Evolutionary conservation across 2,113 vertebrate species (phyloP).

Genomic region (Vombatus ursinus): DNA sequence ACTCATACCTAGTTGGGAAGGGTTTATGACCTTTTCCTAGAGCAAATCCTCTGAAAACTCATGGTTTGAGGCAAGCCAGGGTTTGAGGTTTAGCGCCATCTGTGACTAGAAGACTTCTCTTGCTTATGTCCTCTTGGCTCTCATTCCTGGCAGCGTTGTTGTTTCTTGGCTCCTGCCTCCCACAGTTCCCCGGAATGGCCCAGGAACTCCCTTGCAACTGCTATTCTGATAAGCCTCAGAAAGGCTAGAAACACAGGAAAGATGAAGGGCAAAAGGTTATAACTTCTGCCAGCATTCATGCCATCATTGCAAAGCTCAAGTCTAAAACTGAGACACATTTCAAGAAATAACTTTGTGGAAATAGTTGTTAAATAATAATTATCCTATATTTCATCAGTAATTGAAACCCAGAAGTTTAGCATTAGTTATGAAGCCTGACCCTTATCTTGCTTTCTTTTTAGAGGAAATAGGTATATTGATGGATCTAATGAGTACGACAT

Average conservation of each 20-base stretch:
- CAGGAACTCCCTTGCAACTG: neutral
- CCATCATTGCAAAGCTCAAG: neutral
- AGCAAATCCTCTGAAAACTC: neutral
- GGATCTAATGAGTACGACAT: neutral
- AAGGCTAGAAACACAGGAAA: neutral
- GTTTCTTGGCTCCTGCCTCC: neutral
- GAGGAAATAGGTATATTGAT: constrained; percentile 11
- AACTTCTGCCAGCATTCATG: neutral
- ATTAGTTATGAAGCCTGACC: constrained; percentile 30
- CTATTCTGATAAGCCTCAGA: neutral
- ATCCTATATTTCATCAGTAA: constrained; percentile 25
- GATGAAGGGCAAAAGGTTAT: neutral
- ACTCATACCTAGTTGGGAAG: neutral
- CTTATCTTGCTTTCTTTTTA: constrained; percentile 41
- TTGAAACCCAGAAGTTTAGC: constrained; percentile 64
- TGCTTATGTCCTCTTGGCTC: neutral
- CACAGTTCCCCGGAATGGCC: neutral
- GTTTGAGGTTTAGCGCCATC: neutral
- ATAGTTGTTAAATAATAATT: constrained; percentile 42
- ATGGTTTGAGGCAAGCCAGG: neutral
- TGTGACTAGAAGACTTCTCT: neutral
- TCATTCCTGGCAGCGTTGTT: neutral
- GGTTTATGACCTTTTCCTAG: neutral
- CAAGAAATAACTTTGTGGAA: constrained; percentile 41
- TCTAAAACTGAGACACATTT: constrained; percentile 51